Evolutionary conservation across 2,797 vertebrate genomes (phyloP).

Genomic region (Bradypodion pumilum): DNA sequence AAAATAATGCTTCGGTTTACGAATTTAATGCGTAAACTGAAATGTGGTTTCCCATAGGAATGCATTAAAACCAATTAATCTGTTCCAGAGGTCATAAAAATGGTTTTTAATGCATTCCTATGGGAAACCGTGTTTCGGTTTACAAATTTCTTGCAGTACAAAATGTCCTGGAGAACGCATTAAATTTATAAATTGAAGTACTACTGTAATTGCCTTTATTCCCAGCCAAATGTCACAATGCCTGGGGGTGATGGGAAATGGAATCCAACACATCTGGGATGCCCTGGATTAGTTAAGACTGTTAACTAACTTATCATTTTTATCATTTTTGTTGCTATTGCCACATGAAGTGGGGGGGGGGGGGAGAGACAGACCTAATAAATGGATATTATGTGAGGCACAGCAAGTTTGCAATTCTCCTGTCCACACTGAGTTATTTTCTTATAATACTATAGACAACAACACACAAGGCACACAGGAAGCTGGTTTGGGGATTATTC

Average conservation of each 20-base stretch:
- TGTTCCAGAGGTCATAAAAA: too few relatives aligned
- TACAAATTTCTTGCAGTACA: too few relatives aligned
- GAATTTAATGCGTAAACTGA: too few relatives aligned
- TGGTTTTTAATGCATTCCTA: too few relatives aligned
- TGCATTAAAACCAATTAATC: too few relatives aligned
- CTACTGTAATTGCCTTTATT: not conserved
- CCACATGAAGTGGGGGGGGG: not conserved
- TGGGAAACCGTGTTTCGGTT: too few relatives aligned
- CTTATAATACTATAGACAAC: not conserved
- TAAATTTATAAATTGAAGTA: too few relatives aligned
- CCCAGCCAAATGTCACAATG: not conserved
- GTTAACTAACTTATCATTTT: not conserved
- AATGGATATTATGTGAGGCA: not conserved
- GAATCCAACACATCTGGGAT: not conserved
- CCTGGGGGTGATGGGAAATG: not conserved
- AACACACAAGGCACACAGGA: not conserved
- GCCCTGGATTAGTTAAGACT: not conserved
- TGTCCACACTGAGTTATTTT: not conserved
- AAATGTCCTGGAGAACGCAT: too few relatives aligned
- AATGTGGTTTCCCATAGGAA: too few relatives aligned
- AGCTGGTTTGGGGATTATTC: not conserved
- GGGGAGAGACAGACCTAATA: not conserved
- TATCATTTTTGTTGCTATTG: not conserved
- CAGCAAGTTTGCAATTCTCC: too few relatives aligned
- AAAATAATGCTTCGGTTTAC: too few relatives aligned